Evolutionary conservation across 2,113 vertebrate genomes (phyloP).

Genomic region (Ctenodactylus gundi): DNA sequence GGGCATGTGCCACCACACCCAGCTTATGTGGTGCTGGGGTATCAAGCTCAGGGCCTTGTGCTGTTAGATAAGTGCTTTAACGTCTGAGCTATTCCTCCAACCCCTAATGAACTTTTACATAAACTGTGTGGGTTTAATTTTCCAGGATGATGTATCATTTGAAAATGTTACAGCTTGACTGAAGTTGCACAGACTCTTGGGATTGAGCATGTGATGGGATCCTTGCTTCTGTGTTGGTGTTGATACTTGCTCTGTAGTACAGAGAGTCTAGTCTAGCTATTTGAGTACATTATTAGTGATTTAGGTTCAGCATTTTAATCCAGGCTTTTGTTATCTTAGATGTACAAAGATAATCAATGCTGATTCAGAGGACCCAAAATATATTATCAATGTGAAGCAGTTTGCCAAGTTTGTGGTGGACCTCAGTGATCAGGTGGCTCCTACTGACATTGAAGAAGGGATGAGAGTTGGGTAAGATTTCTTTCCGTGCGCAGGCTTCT

Average conservation of each 20-base stretch:
- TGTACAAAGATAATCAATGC: slow-evolving; percentile 99
- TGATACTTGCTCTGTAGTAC: neutral
- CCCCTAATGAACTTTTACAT: neutral
- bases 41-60: no score
- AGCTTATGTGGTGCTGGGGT: no score
- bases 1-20: no score
- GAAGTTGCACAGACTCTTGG: neutral
- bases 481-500: neutral
- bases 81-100: no score
- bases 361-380: slow-evolving; percentile 98
- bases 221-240: neutral
- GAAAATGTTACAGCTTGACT: neutral
- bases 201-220: neutral
- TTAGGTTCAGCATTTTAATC: slow-evolving; percentile 43
- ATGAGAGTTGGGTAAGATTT: slow-evolving; percentile 97
- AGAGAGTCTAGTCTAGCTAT: neutral
- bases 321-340: slow-evolving; percentile 80
- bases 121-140: slow-evolving; percentile 23
- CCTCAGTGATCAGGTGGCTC: slow-evolving; percentile 98
- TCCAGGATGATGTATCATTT: neutral
- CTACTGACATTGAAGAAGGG: slow-evolving; percentile 99
- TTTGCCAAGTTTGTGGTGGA: slow-evolving; percentile 99
- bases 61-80: no score
- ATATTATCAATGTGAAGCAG: slow-evolving; percentile 99
- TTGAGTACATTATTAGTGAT: slow-evolving; percentile 7